Evolutionary conservation across 30 jellyfish, hydroid and myxozoan genomes (phyloP).

Genomic region (Cassiopea andromeda): DNA sequence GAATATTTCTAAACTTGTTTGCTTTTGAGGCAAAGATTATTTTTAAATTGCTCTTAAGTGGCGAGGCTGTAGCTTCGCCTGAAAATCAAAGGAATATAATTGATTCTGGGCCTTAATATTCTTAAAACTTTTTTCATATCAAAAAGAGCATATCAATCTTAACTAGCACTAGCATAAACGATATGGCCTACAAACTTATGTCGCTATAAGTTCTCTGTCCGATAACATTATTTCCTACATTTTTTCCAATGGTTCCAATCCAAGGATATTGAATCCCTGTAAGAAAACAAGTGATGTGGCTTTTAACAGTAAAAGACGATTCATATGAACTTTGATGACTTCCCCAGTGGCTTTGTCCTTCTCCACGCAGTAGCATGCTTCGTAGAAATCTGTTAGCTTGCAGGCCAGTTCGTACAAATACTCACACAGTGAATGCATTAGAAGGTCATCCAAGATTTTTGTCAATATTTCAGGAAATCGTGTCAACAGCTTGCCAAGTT

Average conservation of each 20-base stretch:
- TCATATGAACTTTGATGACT: slow-evolving; percentile 82
- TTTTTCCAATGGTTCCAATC: slow-evolving; percentile 79
- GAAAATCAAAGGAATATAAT: no score
- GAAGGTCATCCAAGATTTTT: slow-evolving; percentile 78
- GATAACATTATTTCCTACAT: slow-evolving; percentile 44
- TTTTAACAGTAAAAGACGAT: slow-evolving; percentile 85
- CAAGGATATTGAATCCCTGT: slow-evolving; percentile 89
- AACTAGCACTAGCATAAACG: not conserved
- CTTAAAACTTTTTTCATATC: no score
- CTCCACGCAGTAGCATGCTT: slow-evolving; percentile 89
- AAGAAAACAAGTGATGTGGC: slow-evolving; percentile 85
- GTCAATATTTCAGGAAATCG: slow-evolving; percentile 87
- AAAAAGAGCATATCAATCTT: not conserved
- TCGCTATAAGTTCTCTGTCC: not conserved
- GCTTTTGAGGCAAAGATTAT: no score
- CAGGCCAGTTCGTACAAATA: slow-evolving; percentile 91
- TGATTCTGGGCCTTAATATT: no score
- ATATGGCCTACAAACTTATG: not conserved
- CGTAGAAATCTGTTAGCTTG: slow-evolving; percentile 95
- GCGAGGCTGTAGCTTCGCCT: no score
- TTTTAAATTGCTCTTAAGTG: no score
- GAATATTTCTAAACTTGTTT: no score
- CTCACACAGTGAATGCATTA: slow-evolving; percentile 93
- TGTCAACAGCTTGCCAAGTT: slow-evolving; percentile 79
- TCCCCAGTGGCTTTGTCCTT: slow-evolving; percentile 88